These are phyloP conservation scores for Acomys russatus DNA, from an alignment of 2,797 vertebrate genomes.

Conservation along the genomic window DNA sequence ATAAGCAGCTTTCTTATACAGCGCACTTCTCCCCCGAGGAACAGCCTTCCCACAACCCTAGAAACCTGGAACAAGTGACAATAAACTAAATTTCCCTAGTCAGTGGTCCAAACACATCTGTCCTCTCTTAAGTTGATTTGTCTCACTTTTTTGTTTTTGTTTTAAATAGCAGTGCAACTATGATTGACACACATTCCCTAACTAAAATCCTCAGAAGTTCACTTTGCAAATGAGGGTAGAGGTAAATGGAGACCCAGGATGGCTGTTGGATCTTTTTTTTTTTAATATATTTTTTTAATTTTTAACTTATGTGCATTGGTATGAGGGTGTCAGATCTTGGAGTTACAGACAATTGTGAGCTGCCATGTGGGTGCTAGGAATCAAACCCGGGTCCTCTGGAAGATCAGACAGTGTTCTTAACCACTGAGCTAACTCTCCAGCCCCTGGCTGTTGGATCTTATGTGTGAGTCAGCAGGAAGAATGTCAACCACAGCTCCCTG, in stretches of 20 bases:
- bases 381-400: too few relatives aligned
- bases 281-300: too few relatives aligned
- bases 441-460: background rate
- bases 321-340: too few relatives aligned
- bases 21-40: background rate
- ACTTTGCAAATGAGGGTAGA: background rate
- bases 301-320: too few relatives aligned
- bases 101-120: background rate
- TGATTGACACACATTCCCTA: background rate
- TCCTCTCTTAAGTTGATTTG: background rate
- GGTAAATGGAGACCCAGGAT: background rate
- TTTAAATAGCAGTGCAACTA: background rate
- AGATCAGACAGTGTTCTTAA: too few relatives aligned
- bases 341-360: too few relatives aligned
- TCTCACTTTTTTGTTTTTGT: background rate
- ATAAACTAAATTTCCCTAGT: too few relatives aligned
- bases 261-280: background rate
- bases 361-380: too few relatives aligned
- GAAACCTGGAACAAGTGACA: background rate
- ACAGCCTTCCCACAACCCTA: background rate
- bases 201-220: background rate
- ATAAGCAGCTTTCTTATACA: background rate
- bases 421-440: too few relatives aligned
- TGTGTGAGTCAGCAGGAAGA: background rate
- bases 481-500: background rate